A percentile compares a stretch with the other conserved stretches of the same genome.
These are phyloP conservation scores for Xiphophorus maculatus DNA, from an alignment of 2,113 vertebrate species.

Conservation along the genomic window DNA sequence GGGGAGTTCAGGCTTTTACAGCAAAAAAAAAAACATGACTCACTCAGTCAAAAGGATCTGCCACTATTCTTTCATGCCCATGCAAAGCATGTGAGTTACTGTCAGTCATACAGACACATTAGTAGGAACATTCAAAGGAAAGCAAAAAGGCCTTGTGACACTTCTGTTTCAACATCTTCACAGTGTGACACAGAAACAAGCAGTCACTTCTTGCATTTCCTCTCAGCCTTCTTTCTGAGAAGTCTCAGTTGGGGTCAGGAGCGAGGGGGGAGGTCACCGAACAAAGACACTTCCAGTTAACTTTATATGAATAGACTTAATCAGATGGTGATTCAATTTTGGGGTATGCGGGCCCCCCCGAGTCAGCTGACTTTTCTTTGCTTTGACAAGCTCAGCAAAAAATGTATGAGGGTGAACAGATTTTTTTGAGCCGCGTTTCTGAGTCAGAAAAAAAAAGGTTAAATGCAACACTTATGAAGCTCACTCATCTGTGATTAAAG, in stretches of 20 bases:
- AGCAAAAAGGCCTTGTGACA: slow-evolving; percentile 64
- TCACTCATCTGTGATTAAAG: slow-evolving; percentile 1
- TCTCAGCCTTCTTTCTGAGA: slow-evolving; percentile 15
- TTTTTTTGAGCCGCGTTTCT: slow-evolving; percentile 14
- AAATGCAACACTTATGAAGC: background rate
- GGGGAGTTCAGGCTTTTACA: slow-evolving; percentile 42
- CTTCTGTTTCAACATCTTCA: slow-evolving; percentile 54
- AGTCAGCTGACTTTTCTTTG: slow-evolving; percentile 49
- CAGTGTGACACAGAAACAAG: slow-evolving; percentile 42
- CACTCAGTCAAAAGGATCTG: slow-evolving; percentile 47
- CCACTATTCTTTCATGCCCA: slow-evolving; percentile 47
- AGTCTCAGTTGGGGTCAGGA: slow-evolving; percentile 44
- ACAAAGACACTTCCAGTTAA: slow-evolving; percentile 63
- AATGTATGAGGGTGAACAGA: background rate
- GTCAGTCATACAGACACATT: slow-evolving; percentile 44
- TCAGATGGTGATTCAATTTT: slow-evolving; percentile 68
- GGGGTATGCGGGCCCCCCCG: slow-evolving; percentile 41
- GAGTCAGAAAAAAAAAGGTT: slow-evolving; percentile 35
- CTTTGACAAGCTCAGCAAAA: slow-evolving; percentile 57
- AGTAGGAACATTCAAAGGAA: slow-evolving; percentile 53
- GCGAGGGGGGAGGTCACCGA: slow-evolving; percentile 9
- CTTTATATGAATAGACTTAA: slow-evolving; percentile 58
- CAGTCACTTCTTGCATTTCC: slow-evolving; percentile 19
- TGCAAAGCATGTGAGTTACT: slow-evolving; percentile 50
- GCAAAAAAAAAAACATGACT: slow-evolving; percentile 58